Evolutionary conservation across 2,113 vertebrate genomes (phyloP), one percentile per base, ranked within the genome.

Genomic region (Paramormyrops kingsleyae): DNA sequence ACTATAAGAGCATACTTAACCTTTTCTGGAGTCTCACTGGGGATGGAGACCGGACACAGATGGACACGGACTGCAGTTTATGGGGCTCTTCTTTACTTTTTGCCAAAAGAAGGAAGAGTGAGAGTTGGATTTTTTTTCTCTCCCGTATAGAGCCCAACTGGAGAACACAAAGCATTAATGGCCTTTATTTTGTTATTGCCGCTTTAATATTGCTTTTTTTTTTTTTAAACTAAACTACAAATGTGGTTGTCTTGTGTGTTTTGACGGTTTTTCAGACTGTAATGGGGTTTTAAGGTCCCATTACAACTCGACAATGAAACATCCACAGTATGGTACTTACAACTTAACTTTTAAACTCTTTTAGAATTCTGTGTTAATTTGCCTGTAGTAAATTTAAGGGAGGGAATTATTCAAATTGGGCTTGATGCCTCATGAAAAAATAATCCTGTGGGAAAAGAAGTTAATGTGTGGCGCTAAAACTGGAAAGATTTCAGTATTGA

Each of bases 301-400:
- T 13, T 47, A 17, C 27, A 10, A 88, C 21, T 83, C 17, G 24
- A 24, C 70, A 89, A 52, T 31, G 13, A 50, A 24, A 47, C 27
- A 5, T 27, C 47, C 19, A 19, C 17, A 83, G 70, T 77, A 53
- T 88, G 59, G 42, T 47, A 74, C 62, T 88, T 88, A 74, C 35
- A 88, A 39, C 70, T 77, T 39, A 88, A 80, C 74, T 80, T 80
- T 80, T 80, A 80, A 80, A 80, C 35, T 39, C 27, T 80, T 80
- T 80, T 80, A 80, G 74, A 80, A 80, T 70, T 66, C 31, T 80
- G 15, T 80, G 35, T 42, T 77, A 39, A 77, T 77, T 77, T 80
- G 35, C 74, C 35, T 42, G 39, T 17, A 42, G 70, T 77, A 35
- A 77, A 77, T 39, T 77, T 77, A 77, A 39, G 15, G 35, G 35